Conservation (phyloP, 1,140 invertebrate species). For the Lasaia peninsularis region DNA sequence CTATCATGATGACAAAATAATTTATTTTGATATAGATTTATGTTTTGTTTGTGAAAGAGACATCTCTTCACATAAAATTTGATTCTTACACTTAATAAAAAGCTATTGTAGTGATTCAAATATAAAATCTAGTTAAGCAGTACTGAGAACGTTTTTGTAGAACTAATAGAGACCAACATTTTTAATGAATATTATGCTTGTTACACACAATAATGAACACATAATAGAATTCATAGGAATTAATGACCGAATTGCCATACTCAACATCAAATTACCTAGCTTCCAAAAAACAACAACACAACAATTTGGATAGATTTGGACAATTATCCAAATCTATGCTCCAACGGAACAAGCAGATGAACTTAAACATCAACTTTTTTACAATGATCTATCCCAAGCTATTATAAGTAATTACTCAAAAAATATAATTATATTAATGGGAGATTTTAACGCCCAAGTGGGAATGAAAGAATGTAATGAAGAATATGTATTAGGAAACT, state of each 20-base stretch:
- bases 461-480: slow-evolving; percentile 2
- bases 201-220: slow-evolving; percentile 4
- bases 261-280: slow-evolving; percentile 12
- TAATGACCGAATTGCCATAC: slow-evolving; percentile 11
- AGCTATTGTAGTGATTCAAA: no score
- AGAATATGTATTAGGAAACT: slow-evolving; percentile 8
- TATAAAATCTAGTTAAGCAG: no score
- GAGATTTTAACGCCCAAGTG: slow-evolving; percentile 4
- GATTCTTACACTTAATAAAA: no score
- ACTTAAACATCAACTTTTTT: slow-evolving; percentile 12
- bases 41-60: no score
- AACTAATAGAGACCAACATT: no score
- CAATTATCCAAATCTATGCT: slow-evolving; percentile 15
- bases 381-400: slow-evolving; percentile 14
- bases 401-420: slow-evolving; percentile 11
- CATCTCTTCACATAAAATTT: no score
- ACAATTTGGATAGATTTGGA: no score
- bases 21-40: no score
- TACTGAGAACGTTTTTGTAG: no score
- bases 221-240: slow-evolving; percentile 16
- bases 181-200: no score
- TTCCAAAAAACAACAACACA: no score
- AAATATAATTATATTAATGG: slow-evolving; percentile 17
- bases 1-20: no score
- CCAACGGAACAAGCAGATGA: background rate